Base-by-base conservation (phyloP, 2,113 vertebrate species). In the Alligator mississippiensis region DNA sequence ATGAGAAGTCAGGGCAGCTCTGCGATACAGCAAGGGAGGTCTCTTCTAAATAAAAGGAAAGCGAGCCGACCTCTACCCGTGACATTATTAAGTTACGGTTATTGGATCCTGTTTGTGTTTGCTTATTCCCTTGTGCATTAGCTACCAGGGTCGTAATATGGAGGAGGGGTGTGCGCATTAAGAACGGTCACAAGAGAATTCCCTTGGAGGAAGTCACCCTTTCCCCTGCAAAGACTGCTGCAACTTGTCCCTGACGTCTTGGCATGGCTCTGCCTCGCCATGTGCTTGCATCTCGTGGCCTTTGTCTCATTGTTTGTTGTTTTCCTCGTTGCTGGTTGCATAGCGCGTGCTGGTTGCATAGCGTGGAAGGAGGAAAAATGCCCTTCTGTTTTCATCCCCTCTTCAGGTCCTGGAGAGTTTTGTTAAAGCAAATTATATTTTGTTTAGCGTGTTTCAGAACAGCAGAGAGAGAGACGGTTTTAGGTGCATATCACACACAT, bases 1-100 rank as follows among this genome's bases (percentile, higher is more conserved):
- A 86, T 85, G 90, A 87, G 66, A 90, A 94, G 85, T 89, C 89
- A 30, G 64, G 58, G 74, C 82, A 82, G 92, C 90, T 59, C 84
- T 28, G 77, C 89, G 86, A 89, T 70, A 54, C 47, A 18, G 82
- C 0, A 0, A 62, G 16, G 24, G 55, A 74, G 8, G 55, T 57
- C 77, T 84, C 58, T 28, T 59, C 61, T 22, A 88, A 80, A 86
- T 70, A 85, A 84, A 28, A 74, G 13, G 25, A 17, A 78, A 85
- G 80, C 1, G 1, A 70, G 88, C 58, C 79, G 86, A 63, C 55
- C 72, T 60, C 81, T 1, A 1, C 27, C 76, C 59, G 82, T 14
- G 58, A n/a, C 90, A 84, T 62, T 6, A 1, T 77, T 68, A 68
- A 85, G 27, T 80, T 91, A 92, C 80, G 60, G 47, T 75, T 89